Base-by-base conservation (phyloP, 2,888 invertebrate species). In the Coenonympha glycerion region DNA sequence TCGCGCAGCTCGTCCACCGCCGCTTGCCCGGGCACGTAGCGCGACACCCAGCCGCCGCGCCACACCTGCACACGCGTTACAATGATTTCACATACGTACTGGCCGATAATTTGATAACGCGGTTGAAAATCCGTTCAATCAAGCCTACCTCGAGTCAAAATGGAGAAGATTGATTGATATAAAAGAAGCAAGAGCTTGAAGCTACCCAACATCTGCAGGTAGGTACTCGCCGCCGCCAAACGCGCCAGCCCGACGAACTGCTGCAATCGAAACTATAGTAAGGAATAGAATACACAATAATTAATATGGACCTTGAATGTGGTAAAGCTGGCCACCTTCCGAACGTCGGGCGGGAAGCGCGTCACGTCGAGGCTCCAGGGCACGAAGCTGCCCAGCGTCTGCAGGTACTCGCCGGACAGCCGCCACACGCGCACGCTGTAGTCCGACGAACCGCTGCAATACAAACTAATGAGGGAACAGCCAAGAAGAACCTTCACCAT, bases 351-450 rank as follows among this genome's bases (percentile, higher is more conserved):
- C 3, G 95, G 95, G 58, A 92, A 76, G 28, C 89, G 87, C 13
- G 81, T 63, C n/a, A 86, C 78, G 1, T 87, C 77, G 31, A 86
- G 81, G 19, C 80, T 76, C 92, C 92, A 93, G 1, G 89, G 64
- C 62, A 89, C 81, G 60, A 90, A 90, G 45, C 93, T 91, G 46
- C 95, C 95, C 58, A 95, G 84, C 3, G 94, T 94, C 59, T 92
- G 92, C 59, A 95, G 68, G 68, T 90, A 90, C 63, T 89, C 88
- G 26, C 94, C 94, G 33, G 91, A 89, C 50, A 93, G 71, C 0
- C 91, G 91, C 94, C 94, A 95, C 70, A 94, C 78, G 47, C 94
- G 89, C 52, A 91, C 92, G 40, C 92, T 92, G 68, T 89, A 91
- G 79, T 94, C 93, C 48, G 89, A 86, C 60, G 93, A 92, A 56